Evolutionary conservation across 2,888 invertebrate genomes (phyloP), one percentile per base, ranked within the genome.

Genomic region (Crocallis elinguaria): DNA sequence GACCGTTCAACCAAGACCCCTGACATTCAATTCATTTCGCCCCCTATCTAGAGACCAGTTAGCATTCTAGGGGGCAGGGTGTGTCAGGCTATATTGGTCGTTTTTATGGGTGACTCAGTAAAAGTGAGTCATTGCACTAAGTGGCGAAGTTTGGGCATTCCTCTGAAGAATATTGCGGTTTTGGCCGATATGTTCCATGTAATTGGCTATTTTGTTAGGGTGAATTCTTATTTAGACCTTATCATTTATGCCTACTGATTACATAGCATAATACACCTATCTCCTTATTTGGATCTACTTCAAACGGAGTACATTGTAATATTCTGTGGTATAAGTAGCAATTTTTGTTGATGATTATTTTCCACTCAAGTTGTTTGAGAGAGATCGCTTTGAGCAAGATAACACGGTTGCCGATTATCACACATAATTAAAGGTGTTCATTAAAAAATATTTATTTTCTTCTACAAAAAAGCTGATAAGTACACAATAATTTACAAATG

Each of bases 121-220:
- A 42, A 13, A 35, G 54, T 69, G 69, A 67, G 57, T 66, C 68
- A 64, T 57, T 67, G 57, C 67, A 57, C 69, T 73, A 49, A 61
- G 51, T 61, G 60, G 45, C 43, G 61, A 55, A 62, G 60, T 63
- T 62, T 51, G 73, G 74, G 70, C 71, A 77, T 72, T 76, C 75
- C 77, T 75, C 64, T 55, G 35, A 62, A 53, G 27, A 36, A 43
- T 57, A 57, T 68, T 66, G 60, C 45, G 38, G 35, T 29, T 41
- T 42, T 48, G 50, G 37, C 39, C 23, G 23, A 56, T 55, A 37
- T 49, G 5, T 49, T 32, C 6, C 13, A 21, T 9, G 6, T 50
- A 25, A 49, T 37, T 43, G 36, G 42, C 30, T 30, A 7, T 49
- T 37, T 37, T 11, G 23, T 9, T 16, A 23, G 12, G 21, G 21